Evolutionary conservation across 2,888 invertebrate genomes (phyloP).

Genomic region (Chalcis sispes): DNA sequence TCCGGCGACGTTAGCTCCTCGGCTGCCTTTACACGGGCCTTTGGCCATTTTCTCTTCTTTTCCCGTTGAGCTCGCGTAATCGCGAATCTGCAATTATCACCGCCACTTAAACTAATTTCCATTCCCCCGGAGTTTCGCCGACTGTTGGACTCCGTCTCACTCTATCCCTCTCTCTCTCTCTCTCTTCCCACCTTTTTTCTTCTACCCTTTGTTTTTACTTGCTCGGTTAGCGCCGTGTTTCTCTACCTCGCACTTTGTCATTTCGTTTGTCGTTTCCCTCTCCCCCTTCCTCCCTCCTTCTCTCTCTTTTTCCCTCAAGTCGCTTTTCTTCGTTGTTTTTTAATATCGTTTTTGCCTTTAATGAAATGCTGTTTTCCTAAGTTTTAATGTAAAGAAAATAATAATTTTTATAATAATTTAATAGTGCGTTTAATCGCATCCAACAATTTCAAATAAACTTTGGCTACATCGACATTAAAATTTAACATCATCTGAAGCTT

Average conservation of each 20-base stretch:
- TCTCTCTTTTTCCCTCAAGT: no score
- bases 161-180: slow-evolving; percentile 15
- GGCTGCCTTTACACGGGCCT: slow-evolving; percentile 27
- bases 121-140: slow-evolving; percentile 48
- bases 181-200: not conserved
- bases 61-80: slow-evolving; percentile 9
- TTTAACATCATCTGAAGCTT: no score
- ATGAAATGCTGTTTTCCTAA: not conserved
- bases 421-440: no score
- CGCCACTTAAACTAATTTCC: slow-evolving; percentile 59
- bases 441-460: no score
- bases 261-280: not conserved
- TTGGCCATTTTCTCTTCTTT: not conserved
- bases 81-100: slow-evolving; percentile 57
- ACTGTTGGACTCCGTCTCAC: slow-evolving; percentile 9
- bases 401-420: no score
- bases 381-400: no score
- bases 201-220: slow-evolving; percentile 23
- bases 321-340: no score
- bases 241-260: not conserved
- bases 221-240: not conserved
- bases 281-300: not conserved
- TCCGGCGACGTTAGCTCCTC: slow-evolving; percentile 41
- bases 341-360: not conserved
- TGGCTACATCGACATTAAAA: no score